Percentiles rank a stretch among this genome's conserved stretches.
phyloP scores from a whole-genome alignment of 2,888 invertebrate genomes.

The Torymus aiolomorphi region DNA sequence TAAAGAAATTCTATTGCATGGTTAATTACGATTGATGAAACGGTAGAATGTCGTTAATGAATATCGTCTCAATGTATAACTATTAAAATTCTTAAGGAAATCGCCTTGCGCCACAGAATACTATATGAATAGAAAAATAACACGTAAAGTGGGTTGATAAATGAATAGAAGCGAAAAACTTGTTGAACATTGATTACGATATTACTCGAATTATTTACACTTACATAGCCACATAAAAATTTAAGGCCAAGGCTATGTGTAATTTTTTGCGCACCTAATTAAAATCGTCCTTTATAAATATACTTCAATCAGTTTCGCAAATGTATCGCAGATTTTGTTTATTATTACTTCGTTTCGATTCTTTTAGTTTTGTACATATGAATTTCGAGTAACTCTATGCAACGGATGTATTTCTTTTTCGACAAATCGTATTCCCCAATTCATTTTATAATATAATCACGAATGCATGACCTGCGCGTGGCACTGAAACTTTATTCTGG shows the following conservation, averaged over 20 bases:
- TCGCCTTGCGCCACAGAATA: too few species aligned
- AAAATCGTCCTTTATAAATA: constrained; percentile 38
- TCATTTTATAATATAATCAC: constrained; percentile 13
- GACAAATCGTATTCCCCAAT: constrained; percentile 7
- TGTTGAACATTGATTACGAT: constrained; percentile 12
- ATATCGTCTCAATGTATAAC: too few species aligned
- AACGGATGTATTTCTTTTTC: constrained; percentile 59
- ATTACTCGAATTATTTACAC: constrained; percentile 42
- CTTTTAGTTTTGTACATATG: constrained; percentile 66
- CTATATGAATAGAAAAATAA: too few species aligned
- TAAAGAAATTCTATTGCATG: too few species aligned
- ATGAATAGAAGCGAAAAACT: constrained; percentile 24
- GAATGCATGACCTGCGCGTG: constrained; percentile 8
- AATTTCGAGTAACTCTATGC: constrained; percentile 68
- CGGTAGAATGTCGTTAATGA: too few species aligned
- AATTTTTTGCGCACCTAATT: constrained; percentile 43
- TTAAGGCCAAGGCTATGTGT: constrained; percentile 52
- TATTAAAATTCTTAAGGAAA: not conserved
- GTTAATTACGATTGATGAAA: too few species aligned
- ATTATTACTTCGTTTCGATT: constrained; percentile 52
- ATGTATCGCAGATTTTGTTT: constrained; percentile 49
- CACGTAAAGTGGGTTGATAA: too few species aligned
- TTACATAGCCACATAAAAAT: constrained; percentile 43
- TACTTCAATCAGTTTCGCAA: constrained; percentile 29
- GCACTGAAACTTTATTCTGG: not conserved